Percentiles rank a stretch among this genome's conserved stretches.
Evolutionary conservation across 1,140 invertebrate species (phyloP).

Genomic region (Drosophila nikananu): DNA sequence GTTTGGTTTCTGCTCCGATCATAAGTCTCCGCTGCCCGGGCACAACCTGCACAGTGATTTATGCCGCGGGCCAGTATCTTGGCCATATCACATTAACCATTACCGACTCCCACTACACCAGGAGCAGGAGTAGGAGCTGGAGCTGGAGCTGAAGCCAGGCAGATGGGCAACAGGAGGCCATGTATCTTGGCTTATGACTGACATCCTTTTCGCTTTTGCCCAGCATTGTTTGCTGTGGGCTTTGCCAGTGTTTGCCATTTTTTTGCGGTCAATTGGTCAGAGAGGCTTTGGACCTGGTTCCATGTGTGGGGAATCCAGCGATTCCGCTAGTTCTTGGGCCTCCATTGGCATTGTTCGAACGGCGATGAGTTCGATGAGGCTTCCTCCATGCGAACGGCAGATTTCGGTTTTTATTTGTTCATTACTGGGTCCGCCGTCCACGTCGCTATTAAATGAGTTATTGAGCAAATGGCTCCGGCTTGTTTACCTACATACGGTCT

Average conservation of each 20-base stretch:
- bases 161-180: slow-evolving; percentile 55
- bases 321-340: slow-evolving; percentile 55
- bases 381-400: slow-evolving; percentile 58
- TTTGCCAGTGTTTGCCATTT: slow-evolving; percentile 45
- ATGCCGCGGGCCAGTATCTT: slow-evolving; percentile 70
- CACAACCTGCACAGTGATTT: slow-evolving; percentile 69
- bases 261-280: slow-evolving; percentile 81
- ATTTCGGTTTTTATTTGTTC: slow-evolving; percentile 82
- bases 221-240: slow-evolving; percentile 58
- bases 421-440: slow-evolving; percentile 68
- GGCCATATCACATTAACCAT: slow-evolving; percentile 78
- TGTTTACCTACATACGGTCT: slow-evolving; percentile 67
- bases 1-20: slow-evolving; percentile 27
- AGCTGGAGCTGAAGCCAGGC: slow-evolving; percentile 10
- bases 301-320: slow-evolving; percentile 46
- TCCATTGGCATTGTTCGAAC: slow-evolving; percentile 58
- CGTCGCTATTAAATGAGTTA: slow-evolving; percentile 81
- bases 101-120: slow-evolving; percentile 66
- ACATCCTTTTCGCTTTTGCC: slow-evolving; percentile 80
- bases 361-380: slow-evolving; percentile 33
- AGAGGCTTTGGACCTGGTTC: not conserved
- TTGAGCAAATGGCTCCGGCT: slow-evolving; percentile 73
- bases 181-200: slow-evolving; percentile 81
- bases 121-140: slow-evolving; percentile 19
- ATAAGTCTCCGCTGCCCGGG: slow-evolving; percentile 53